phyloP scores from a whole-genome alignment of 2,888 invertebrate species.

The Macropis europaea region DNA sequence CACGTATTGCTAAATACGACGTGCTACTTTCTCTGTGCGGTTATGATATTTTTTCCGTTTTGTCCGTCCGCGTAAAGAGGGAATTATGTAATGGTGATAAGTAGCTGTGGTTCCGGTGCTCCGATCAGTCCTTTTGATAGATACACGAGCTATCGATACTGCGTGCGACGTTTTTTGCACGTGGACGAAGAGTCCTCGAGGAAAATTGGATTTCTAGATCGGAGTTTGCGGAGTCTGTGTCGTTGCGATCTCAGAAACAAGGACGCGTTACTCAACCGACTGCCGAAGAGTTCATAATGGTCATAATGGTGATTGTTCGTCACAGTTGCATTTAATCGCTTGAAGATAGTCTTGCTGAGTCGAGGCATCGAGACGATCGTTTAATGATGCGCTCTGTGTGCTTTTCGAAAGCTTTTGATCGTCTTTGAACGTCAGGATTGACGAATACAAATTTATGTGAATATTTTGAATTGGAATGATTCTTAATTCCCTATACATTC shows the following conservation, averaged over 20 bases:
- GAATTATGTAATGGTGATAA: constrained; percentile 55
- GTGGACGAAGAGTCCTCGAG: background rate
- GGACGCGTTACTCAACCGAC: constrained; percentile 31
- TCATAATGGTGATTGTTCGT: constrained; percentile 34
- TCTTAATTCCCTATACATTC: too few species aligned
- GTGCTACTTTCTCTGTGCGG: constrained; percentile 52
- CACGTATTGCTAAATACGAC: constrained; percentile 30
- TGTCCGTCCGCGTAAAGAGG: constrained; percentile 26
- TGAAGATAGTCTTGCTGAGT: constrained; percentile 1
- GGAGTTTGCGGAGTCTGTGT: constrained; percentile 11
- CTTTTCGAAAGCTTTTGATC: too few species aligned
- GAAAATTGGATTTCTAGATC: constrained; percentile 26
- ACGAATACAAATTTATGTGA: too few species aligned
- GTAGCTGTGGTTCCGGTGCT: constrained; percentile 34
- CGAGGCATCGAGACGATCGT: too few species aligned
- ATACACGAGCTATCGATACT: background rate
- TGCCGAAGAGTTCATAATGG: constrained; percentile 6
- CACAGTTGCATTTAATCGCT: constrained; percentile 41
- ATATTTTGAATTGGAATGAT: too few species aligned
- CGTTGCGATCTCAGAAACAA: constrained; percentile 22
- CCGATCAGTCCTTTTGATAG: background rate
- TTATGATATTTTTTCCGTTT: constrained; percentile 31
- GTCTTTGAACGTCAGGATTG: too few species aligned
- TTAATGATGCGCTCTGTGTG: too few species aligned
- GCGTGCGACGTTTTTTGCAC: background rate